Evolutionary conservation across 23 tunicate genomes (phyloP), one percentile per base, ranked within the genome.

Genomic region (Clavelina lepadiformis): DNA sequence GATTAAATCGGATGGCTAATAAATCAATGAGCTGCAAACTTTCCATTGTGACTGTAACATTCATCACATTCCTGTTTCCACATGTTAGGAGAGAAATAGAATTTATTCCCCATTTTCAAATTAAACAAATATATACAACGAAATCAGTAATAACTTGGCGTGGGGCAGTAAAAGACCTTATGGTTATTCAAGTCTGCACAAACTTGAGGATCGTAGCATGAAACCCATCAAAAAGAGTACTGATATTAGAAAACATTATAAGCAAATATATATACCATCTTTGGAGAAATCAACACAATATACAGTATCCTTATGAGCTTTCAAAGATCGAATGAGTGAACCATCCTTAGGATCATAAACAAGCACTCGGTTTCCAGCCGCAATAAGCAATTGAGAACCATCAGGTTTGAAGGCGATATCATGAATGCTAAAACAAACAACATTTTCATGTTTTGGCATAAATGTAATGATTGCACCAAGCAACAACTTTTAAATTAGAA

Each of bases 381-480:
- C 89, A 33, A 81, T 89, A 3, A 89, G 38, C 35, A 89, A 33
- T 35, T 89, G 83, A n/a, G 80, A 20, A 26, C 97, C 97, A 81
- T 89, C 97, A 24, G 97, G 97, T 33, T 89, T 89, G 63, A 89
- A 89, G 29, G 97, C 89, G 23, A 89, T 45, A 54, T 65, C 77
- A 70, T 89, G 83, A 26, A 89, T 66, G 59, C 97, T 89, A 41
- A 8, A 41, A 41, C 49, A 11, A 41, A 8, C 13, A 15, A 41
- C 15, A 15, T 8, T 15, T 41, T 41, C 15, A 41, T 11, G 11
- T 41, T 41, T 8, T 15, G 49, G 49, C 15, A 41, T 8, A 11
- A 8, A 11, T 41, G 13, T 41, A 8, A 41, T 41, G 49, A 41
- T 41, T 41, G 49, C 11, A 41, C 49, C 49, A 8, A 41, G 15